A percentile compares a stretch with the other conserved stretches of the same genome.
These are phyloP conservation scores for Stegodyphus mimosarum DNA, from an alignment of 1,140 invertebrate genomes.

Conservation along the genomic window DNA sequence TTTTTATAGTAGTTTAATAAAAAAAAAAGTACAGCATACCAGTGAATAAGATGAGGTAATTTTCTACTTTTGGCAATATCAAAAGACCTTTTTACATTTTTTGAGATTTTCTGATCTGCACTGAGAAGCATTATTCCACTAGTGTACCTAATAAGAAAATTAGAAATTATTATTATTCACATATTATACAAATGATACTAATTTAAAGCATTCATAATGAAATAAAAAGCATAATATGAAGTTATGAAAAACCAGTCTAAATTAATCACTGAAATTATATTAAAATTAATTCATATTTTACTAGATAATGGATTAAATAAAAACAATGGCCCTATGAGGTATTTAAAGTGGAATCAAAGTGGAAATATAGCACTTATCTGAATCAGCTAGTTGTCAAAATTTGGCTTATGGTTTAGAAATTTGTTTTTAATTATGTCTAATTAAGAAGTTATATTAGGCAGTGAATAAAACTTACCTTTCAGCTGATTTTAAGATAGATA, in stretches of 20 bases:
- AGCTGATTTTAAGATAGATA: constrained; percentile 42
- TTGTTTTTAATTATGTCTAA: neutral
- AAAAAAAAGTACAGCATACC: constrained; percentile 12
- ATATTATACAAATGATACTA: too few species aligned
- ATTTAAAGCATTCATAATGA: too few species aligned
- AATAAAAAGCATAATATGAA: neutral
- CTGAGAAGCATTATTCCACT: constrained; percentile 37
- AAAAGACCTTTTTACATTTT: constrained; percentile 17
- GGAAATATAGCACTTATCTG: too few species aligned
- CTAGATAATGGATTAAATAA: neutral
- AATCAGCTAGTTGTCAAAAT: too few species aligned
- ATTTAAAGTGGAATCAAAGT: neutral
- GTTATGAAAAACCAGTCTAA: neutral
- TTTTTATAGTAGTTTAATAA: too few species aligned
- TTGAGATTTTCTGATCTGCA: neutral
- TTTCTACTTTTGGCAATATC: constrained; percentile 23
- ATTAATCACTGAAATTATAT: neutral
- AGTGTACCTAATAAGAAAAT: constrained; percentile 8
- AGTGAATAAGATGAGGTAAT: constrained; percentile 30
- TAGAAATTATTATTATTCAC: too few species aligned
- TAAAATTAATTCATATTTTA: neutral
- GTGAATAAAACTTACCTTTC: constrained; percentile 16
- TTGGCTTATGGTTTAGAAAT: neutral
- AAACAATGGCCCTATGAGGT: neutral
- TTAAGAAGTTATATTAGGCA: too few species aligned